Conservation (phyloP, 2,797 vertebrate species). For the Pantherophis vulpinus region DNA sequence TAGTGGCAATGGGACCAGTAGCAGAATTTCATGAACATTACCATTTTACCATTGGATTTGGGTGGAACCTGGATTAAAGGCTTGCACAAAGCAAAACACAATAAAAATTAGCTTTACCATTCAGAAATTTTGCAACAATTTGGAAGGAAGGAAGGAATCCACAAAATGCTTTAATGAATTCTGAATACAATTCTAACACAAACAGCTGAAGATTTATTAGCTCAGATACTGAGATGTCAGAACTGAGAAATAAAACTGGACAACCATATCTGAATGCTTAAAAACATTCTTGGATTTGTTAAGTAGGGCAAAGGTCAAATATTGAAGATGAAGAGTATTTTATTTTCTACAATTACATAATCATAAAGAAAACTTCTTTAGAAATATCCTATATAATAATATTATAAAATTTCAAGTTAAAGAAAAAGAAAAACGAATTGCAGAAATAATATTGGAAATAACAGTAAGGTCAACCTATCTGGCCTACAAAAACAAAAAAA, state of each 20-base stretch:
- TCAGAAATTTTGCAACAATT: not conserved
- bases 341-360: conserved; percentile 3
- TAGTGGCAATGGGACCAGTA: not conserved
- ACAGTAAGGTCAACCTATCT: not conserved
- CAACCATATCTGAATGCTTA: conserved; percentile 17
- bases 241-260: conserved; percentile 27
- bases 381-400: conserved; percentile 4
- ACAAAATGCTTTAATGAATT: conserved; percentile 16
- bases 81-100: not conserved
- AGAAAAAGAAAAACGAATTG: not conserved
- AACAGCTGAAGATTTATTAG: conserved; percentile 17
- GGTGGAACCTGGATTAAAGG: not conserved
- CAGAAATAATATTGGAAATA: not conserved
- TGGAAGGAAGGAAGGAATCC: not conserved
- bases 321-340: conserved; percentile 15
- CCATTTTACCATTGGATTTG: not conserved
- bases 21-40: not conserved
- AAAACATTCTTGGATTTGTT: conserved; percentile 38
- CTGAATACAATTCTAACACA: not conserved
- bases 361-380: not conserved
- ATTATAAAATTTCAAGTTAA: not conserved
- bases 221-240: conserved; percentile 36
- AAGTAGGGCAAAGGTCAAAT: conserved; percentile 45
- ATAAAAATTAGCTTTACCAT: not conserved
- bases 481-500: not conserved